These are phyloP conservation scores for Gryllus longicercus DNA, from an alignment of 2,888 invertebrate genomes.

Conservation along the genomic window DNA sequence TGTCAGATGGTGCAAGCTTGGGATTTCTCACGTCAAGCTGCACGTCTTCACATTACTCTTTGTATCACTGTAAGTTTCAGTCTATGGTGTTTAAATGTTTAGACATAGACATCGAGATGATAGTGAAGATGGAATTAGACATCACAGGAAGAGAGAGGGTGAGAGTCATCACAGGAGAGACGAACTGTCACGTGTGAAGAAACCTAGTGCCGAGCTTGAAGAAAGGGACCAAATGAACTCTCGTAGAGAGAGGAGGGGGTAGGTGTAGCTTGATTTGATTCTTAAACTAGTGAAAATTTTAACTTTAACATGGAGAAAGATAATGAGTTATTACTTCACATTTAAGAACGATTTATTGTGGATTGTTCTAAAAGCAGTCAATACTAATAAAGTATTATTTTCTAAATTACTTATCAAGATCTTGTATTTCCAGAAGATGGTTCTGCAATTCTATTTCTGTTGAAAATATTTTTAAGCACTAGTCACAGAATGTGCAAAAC, in stretches of 20 bases:
- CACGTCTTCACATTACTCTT: slow-evolving; percentile 17
- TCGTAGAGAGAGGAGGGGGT: neutral
- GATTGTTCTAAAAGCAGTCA: no score
- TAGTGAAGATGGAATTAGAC: neutral
- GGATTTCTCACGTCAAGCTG: slow-evolving; percentile 1
- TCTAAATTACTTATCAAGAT: no score
- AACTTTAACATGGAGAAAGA: no score
- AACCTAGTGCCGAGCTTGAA: neutral
- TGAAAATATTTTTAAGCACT: no score
- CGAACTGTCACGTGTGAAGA: neutral
- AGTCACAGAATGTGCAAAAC: no score
- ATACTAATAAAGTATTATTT: no score
- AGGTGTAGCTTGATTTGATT: no score
- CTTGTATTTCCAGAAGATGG: no score
- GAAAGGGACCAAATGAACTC: neutral
- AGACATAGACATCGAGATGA: slow-evolving; percentile 17
- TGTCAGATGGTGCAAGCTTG: slow-evolving; percentile 17
- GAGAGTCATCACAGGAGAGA: neutral
- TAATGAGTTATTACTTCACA: no score
- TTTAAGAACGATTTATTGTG: no score
- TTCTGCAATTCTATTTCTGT: no score
- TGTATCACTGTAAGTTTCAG: slow-evolving; percentile 17
- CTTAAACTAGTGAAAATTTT: no score
- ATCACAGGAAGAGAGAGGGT: neutral
- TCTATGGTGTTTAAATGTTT: slow-evolving; percentile 17